Base-by-base conservation (phyloP, 1,140 invertebrate species). In the Ditylenchus dipsaci region DNA sequence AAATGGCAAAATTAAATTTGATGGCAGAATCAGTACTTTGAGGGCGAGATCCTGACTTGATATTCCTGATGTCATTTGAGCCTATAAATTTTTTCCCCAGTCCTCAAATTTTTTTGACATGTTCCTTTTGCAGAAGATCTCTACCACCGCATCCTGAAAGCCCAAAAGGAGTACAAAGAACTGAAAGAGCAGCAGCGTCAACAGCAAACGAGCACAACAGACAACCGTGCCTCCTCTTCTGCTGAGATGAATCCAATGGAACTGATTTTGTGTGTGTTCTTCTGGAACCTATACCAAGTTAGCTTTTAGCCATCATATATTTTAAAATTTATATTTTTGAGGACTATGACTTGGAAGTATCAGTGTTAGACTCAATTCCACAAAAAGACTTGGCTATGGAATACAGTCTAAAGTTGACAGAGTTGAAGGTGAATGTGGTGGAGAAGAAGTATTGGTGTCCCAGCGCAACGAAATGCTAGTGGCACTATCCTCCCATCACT, bases 161-260 rank as follows among this genome's bases (percentile, higher is more conserved):
- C 78, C 21, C 79, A 81, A 17, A 72, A 78, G 49, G 78, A 80
- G 47, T 71, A 71, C 60, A 82, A 79, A 47, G 63, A 82, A 30
- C 42, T 65, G n/a, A 33, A 63, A 27, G 62, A 74, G 15, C 76
- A 56, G 13, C 19, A 27, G 17, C n/a, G 27, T 1, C n/a, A 42
- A 8, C 15, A 67, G 49, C 33, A 38, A 38, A 38, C 3, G 11
- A 38, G 3, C 3, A 38, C 3, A 5, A 11, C 33, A 38, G 33
- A 38, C 33, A 38, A 38, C 33, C 42, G 73, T 53, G 63, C 21
- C 13, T 9, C 61, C 13, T 42, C 45, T 42, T n/a, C 65, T 29
- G 26, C 78, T 29, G 65, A 82, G 65, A 59, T 80, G 9, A 81
- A 81, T 57, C 63, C 73, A 1, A 80, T 80, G 80, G 78, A 80